These are phyloP conservation scores for Cyclophora albipunctata DNA, from an alignment of 2,888 invertebrate genomes.

Conservation along the genomic window DNA sequence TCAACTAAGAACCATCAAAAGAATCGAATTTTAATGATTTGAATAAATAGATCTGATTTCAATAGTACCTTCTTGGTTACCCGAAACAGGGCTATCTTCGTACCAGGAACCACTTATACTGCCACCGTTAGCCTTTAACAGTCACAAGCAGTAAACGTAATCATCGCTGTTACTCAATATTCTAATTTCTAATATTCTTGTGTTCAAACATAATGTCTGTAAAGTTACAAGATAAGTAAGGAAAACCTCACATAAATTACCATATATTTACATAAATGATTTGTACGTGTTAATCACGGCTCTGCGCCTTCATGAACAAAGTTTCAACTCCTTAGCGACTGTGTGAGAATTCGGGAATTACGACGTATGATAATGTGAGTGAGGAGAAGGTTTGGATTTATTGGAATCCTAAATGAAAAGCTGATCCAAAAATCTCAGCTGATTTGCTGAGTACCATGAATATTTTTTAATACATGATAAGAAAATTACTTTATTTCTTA, in stretches of 20 bases:
- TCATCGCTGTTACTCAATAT: neutral
- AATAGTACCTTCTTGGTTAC: no score
- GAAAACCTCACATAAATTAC: constrained; percentile 16
- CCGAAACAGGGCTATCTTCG: no score
- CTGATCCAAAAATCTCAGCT: neutral
- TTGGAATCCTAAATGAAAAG: neutral
- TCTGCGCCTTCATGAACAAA: constrained; percentile 10
- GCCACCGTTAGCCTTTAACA: no score
- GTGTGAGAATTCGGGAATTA: neutral
- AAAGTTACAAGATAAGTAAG: no score
- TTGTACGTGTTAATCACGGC: constrained; percentile 13
- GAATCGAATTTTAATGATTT: no score
- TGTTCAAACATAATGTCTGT: no score
- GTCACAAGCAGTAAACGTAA: neutral
- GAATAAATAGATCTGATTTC: no score
- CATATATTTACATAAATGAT: constrained; percentile 13
- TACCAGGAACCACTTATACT: no score
- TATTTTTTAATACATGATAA: neutral
- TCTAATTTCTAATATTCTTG: neutral
- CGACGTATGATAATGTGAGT: neutral
- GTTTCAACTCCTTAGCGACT: constrained; percentile 6
- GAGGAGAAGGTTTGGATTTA: neutral
- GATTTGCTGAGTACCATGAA: neutral
- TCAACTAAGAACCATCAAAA: no score
- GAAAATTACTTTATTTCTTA: neutral